These are phyloP conservation scores for Riptortus pedestris DNA, from an alignment of 1,140 invertebrate species.

Conservation along the genomic window DNA sequence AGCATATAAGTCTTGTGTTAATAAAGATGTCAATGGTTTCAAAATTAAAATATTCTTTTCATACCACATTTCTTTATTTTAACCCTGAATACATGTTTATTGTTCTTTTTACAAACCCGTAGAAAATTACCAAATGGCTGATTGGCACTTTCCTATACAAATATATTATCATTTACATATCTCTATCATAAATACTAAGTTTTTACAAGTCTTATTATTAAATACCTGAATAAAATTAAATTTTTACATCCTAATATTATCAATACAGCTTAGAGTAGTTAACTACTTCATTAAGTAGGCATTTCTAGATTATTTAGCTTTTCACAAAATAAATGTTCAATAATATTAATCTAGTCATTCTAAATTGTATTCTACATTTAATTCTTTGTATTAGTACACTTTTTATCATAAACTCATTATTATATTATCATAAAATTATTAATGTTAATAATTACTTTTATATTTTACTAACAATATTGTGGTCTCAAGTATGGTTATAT, in stretches of 20 bases:
- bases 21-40: too few relatives aligned
- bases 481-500: too few relatives aligned
- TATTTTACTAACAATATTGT: too few relatives aligned
- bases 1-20: too few relatives aligned
- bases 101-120: slow-evolving; percentile 23
- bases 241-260: slow-evolving; percentile 16
- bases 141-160: slow-evolving; percentile 28
- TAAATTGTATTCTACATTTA: too few relatives aligned
- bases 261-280: slow-evolving; percentile 15
- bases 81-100: slow-evolving; percentile 4
- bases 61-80: slow-evolving; percentile 6
- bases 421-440: too few relatives aligned
- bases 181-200: neutral
- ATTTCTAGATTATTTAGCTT: too few relatives aligned
- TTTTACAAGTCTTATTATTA: slow-evolving; percentile 6
- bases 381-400: too few relatives aligned
- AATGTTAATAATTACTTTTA: too few relatives aligned
- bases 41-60: neutral
- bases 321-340: too few relatives aligned
- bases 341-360: too few relatives aligned
- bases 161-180: slow-evolving; percentile 22
- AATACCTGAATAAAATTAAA: neutral
- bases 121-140: slow-evolving; percentile 30
- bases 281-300: neutral
- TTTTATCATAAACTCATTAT: too few relatives aligned